Conservation (phyloP, 2,888 invertebrate genomes). For the Scaptomyza flava region DNA sequence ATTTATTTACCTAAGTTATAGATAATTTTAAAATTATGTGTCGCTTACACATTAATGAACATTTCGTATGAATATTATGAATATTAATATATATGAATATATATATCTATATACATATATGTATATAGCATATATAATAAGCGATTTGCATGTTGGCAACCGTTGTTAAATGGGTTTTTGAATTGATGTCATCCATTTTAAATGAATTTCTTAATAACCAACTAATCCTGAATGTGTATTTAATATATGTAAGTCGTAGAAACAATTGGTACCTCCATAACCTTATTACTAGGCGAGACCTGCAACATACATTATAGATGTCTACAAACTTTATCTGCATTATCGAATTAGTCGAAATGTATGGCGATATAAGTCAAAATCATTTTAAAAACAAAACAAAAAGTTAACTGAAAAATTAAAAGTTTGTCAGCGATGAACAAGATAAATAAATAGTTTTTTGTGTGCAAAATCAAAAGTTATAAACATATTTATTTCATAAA, state of each 20-base stretch:
- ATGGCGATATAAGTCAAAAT: constrained; percentile 38
- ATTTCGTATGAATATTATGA: constrained; percentile 14
- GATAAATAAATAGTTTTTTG: constrained; percentile 42
- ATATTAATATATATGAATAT: constrained; percentile 14
- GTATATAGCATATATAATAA: constrained; percentile 4
- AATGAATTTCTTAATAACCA: constrained; percentile 35
- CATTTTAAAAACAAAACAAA: neutral
- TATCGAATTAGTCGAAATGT: constrained; percentile 13
- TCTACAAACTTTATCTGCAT: constrained; percentile 3
- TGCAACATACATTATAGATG: constrained; percentile 15
- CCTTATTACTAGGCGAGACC: constrained; percentile 33
- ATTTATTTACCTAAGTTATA: constrained; percentile 67
- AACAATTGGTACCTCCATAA: constrained; percentile 33
- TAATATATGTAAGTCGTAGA: constrained; percentile 25
- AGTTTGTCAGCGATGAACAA: constrained; percentile 33
- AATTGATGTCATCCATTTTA: constrained; percentile 46
- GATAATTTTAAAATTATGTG: constrained; percentile 40
- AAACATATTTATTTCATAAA: neutral
- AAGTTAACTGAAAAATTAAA: constrained; percentile 8
- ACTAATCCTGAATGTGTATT: constrained; percentile 33
- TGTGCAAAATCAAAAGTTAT: constrained; percentile 41
- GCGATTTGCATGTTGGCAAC: constrained; percentile 19
- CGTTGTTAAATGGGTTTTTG: constrained; percentile 27
- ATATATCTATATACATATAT: neutral
- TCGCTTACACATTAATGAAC: constrained; percentile 33